Evolutionary conservation across 2,888 invertebrate species (phyloP), one percentile per base, ranked within the genome.

Genomic region (Priocnemis perturbator): DNA sequence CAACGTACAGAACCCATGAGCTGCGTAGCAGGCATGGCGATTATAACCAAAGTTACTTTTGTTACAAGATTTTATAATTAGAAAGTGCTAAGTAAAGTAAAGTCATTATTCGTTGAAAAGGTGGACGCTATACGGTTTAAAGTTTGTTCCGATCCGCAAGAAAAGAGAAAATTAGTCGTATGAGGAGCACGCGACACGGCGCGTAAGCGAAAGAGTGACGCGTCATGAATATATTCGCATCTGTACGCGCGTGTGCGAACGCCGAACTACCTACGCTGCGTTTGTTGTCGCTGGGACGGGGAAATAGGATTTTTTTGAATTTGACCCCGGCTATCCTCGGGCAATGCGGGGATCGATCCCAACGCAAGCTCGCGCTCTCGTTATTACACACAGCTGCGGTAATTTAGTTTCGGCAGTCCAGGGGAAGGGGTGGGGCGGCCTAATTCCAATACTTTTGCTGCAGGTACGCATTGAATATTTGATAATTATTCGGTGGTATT

Each of bases 401-500:
- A 78, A 78, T 78, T 75, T 62, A 67, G 77, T 77, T 70, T 50
- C 50, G 50, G 50, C 37, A 37, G 50, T 50, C 37, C n/a, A n/a
- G n/a, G n/a, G n/a, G n/a, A n/a, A n/a, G 37, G 37, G 37, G 37
- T 1, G 11, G 37, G 21, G 53, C n/a, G 56, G 67, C 61, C 45
- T 64, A 58, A 67, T 55, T 9, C 52, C 57, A 68, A 72, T 77
- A 77, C 75, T 73, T 73, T 77, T 73, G 70, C 62, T 15, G 56
- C 60, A 57, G 66, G 63, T 59, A 53, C 23, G 58, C 66, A 64
- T 58, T 67, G 77, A 76, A 73, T 72, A 73, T 74, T 77, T 69
- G 72, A 79, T 79, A 76, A 79, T 79, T 79, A 79, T 77, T 79
- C 77, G 73, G 56, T 67, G 37, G 37, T 30, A 71, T 74, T 70